Conservation (phyloP, 2,888 invertebrate species). For the Hydriomena furcata region DNA sequence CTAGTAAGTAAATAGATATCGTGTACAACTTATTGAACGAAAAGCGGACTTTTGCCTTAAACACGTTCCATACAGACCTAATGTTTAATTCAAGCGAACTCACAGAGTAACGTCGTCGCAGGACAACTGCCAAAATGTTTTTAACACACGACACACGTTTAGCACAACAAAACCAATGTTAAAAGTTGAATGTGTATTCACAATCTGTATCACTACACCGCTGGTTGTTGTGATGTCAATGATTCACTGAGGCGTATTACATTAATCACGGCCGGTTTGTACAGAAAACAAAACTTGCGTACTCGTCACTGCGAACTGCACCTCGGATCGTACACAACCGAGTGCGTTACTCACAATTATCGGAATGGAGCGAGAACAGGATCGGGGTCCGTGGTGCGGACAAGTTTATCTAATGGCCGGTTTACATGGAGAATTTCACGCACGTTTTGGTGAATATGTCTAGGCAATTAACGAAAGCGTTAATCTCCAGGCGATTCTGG, state of each 20-base stretch:
- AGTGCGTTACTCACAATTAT: conserved; percentile 26
- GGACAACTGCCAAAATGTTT: conserved; percentile 29
- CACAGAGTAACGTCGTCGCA: conserved; percentile 13
- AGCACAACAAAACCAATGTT: conserved; percentile 28
- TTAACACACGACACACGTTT: conserved; percentile 29
- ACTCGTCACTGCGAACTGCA: conserved; percentile 44
- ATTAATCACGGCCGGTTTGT: conserved; percentile 55
- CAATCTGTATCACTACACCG: conserved; percentile 55
- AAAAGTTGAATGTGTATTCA: conserved; percentile 39
- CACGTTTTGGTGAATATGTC: too few species aligned
- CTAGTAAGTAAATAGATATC: conserved; percentile 11
- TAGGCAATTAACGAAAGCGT: too few species aligned
- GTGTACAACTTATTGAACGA: conserved; percentile 3
- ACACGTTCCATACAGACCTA: conserved; percentile 18
- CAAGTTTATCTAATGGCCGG: conserved; percentile 47
- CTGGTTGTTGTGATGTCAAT: conserved; percentile 55
- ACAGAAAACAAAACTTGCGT: conserved; percentile 43
- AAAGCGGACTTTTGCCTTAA: conserved; percentile 7
- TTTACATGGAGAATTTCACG: too few species aligned
- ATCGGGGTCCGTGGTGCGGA: conserved; percentile 28
- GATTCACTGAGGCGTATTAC: conserved; percentile 57
- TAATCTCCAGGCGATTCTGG: too few species aligned
- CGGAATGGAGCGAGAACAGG: conserved; percentile 26
- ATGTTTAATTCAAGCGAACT: conserved; percentile 23
- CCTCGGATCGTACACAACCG: conserved; percentile 22